Evolutionary conservation across 2,797 vertebrate genomes (phyloP), one percentile per base, ranked within the genome.

Genomic region (Sebastes wilsoni): DNA sequence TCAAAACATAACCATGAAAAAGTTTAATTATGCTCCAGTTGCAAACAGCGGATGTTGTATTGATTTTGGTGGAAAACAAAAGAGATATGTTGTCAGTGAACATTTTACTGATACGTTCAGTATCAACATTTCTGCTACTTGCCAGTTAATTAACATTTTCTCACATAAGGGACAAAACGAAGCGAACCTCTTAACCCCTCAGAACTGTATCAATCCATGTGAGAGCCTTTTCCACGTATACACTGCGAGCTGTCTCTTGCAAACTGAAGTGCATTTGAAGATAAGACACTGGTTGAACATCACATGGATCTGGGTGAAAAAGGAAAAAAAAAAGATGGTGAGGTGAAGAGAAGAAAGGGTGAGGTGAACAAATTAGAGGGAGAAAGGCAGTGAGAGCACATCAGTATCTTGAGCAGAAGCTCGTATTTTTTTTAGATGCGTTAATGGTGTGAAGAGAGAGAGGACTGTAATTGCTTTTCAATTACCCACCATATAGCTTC

Each of bases 381-480:
- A 64, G 16, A 55, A 34, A 59, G 25, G 14, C 52, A 75, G 20
- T 5, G 4, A 54, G 28, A 8, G 36, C 22, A 58, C 16, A 13
- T 27, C 56, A 54, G 10, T 34, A 1, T 52, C 62, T 72, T 49
- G 11, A 36, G 30, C 55, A 36, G 9, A 12, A n/a, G 38, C 23
- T 13, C 0, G 20, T 32, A 9, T 70, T 34, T 38, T 59, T 62
- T 52, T 38, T 27, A 52, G 2, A 32, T 34, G 13, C 1, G 20
- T 25, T 25, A 69, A 72, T 36, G 38, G 12, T 28, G 65, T 58
- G 59, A 62, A 61, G 30, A 59, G 56, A 36, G 42, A 55, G 28
- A 30, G 42, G 66, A 60, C 32, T 49, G 59, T 82, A 80, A 88
- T 87, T 89, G 82, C 74, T 84, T 93, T 91, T 85, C 83, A 89